Evolutionary conservation across 2,113 vertebrate genomes (phyloP), one percentile per base, ranked within the genome.

Genomic region (Oncorhynchus nerka): DNA sequence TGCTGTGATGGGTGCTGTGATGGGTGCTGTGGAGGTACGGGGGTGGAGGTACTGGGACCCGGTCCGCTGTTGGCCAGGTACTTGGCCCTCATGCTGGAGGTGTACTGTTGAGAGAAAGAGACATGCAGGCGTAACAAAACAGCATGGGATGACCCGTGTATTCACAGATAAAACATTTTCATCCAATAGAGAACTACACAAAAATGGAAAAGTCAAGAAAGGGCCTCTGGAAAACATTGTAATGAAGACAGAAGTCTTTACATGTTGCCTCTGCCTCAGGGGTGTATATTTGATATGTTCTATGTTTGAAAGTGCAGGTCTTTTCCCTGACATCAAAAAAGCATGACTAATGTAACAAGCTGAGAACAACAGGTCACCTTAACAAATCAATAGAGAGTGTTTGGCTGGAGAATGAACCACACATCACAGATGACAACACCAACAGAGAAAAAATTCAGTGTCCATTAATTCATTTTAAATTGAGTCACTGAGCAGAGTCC

Each of bases 21-120:
- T 45, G 8, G 15, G 90, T 70, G 77, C 13, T 93, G 93, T 92
- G 94, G 85, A 94, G 93, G 68, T 94, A 94, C 7, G 91, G 86
- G 61, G n/a, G 86, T 57, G 16, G 91, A 70, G 78, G 13, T 93
- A 93, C 91, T 94, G 85, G 94, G 93, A 68, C 94, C 94, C 3
- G 91, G 68, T 79, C 94, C 95, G 91, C 95, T 95, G 87, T 96
- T 98, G 89, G 98, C 98, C 90, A 99, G 95, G 94, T 99, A 99
- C 94, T 99, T 99, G 70, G 96, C 97, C 93, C 97, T 96, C 98
- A 99, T 99, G 95, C 98, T 99, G 94, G 97, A 98, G 76, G 98
- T 98, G 95, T 99, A 99, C 98, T 99, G 91, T 49, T 89, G 73
- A 81, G 77, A 93, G 78, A 93, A 85, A 68, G 16, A 61, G 26